These are phyloP conservation scores for Parauchenoglanis ngamensis DNA, from an alignment of 2,797 vertebrate genomes.

Conservation along the genomic window DNA sequence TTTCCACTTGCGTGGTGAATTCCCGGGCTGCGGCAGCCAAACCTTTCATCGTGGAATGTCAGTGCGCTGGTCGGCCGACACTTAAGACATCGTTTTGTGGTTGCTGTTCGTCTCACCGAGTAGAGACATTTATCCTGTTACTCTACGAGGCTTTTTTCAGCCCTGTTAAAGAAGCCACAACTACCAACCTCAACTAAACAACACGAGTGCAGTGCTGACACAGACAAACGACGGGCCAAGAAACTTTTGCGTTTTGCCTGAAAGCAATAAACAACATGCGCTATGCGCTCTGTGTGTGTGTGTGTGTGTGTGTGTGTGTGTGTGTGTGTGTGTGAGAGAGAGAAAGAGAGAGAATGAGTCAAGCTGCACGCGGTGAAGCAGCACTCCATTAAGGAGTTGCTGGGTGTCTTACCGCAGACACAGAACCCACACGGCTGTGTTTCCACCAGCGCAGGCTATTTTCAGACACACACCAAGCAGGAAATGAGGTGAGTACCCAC, in stretches of 20 bases:
- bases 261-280: conserved; percentile 20
- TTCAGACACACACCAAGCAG: conserved; percentile 64
- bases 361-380: conserved; percentile 24
- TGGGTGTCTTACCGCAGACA: conserved; percentile 43
- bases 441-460: conserved; percentile 60
- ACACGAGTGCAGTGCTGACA: conserved; percentile 32
- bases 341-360: background rate
- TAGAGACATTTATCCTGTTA: conserved; percentile 38
- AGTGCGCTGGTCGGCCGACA: conserved; percentile 37
- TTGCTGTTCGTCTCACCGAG: conserved; percentile 27
- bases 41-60: conserved; percentile 51
- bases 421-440: conserved; percentile 39
- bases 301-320: background rate
- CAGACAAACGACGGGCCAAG: conserved; percentile 7
- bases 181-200: conserved; percentile 29
- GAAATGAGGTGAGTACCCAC: conserved; percentile 63
- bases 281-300: background rate
- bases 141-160: conserved; percentile 14
- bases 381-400: conserved; percentile 33
- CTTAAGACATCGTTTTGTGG: conserved; percentile 49
- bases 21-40: conserved; percentile 38
- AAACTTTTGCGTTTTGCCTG: conserved; percentile 11
- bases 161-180: conserved; percentile 29
- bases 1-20: conserved; percentile 47
- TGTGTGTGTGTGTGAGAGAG: background rate